Base-by-base conservation (phyloP, 2,797 vertebrate species). In the Pipistrellus kuhlii region DNA sequence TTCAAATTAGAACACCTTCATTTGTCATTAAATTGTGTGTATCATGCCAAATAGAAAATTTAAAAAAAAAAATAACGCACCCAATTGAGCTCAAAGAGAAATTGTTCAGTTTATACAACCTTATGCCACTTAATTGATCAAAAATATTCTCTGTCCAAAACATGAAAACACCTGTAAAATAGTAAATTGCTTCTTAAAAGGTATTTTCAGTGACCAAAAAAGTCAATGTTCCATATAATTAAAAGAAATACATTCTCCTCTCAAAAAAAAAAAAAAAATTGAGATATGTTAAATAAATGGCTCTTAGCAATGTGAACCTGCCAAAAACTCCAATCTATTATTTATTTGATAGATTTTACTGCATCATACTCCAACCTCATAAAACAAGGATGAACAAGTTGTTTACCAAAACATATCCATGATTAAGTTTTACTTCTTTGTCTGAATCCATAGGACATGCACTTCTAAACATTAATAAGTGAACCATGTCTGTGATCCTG, bases 391-490 rank as follows among this genome's bases (percentile, higher is more conserved):
- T 91, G 62, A 73, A 62, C 35, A 94, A 94, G 46, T 90, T 96
- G 86, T 96, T 97, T 96, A 73, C 88, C 66, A 95, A 96, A 91
- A 93, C 2, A 68, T 51, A 95, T 66, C 64, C 35, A 69, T 62
- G 75, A 95, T 93, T 95, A 96, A 95, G 55, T 96, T 88, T 96
- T 94, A 96, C 91, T 95, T 94, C 72, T 94, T 93, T 95, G 14
- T 20, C 38, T 81, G 75, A 85, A 95, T 44, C 48, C 59, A 64
- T 18, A 91, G 80, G 46, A 69, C 38, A 94, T 62, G 62, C 3
- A 83, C 51, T 93, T 92, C 41, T 46, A 83, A 97, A 95, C 6
- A 18, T 2, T 80, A 88, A 90, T 68, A 88, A 87, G 46, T 80
- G 17, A 27, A 66, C 77, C 20, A 6, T 72, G 0, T 35, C 51